These are phyloP conservation scores for Clytia hemisphaerica DNA, from an alignment of 30 jellyfish, hydroid and myxozoan species.

Conservation along the genomic window DNA sequence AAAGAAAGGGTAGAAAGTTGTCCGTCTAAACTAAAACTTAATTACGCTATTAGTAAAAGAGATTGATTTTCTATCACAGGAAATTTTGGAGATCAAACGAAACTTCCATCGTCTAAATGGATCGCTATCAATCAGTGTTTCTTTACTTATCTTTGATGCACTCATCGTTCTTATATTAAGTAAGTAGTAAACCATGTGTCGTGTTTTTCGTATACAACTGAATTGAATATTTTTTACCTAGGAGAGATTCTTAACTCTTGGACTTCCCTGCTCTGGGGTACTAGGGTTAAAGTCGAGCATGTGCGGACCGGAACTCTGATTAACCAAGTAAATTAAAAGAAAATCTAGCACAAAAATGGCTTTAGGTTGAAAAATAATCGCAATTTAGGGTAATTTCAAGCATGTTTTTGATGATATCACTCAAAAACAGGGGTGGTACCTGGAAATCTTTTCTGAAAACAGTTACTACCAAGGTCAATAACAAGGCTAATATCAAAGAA, in stretches of 20 bases:
- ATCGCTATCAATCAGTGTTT: conserved; percentile 64
- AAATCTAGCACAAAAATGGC: not conserved
- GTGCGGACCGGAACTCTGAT: too few species aligned
- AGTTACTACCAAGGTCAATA: too few species aligned
- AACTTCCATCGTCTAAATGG: conserved; percentile 82
- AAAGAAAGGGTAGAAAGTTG: not conserved
- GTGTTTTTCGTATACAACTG: too few species aligned
- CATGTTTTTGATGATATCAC: too few species aligned
- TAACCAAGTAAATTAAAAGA: too few species aligned
- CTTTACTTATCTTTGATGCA: conserved; percentile 73
- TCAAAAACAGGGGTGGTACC: not conserved
- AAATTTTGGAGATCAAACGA: conserved; percentile 67
- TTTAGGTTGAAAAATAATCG: not conserved
- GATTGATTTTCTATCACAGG: conserved; percentile 58
- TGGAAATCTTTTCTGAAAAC: not conserved
- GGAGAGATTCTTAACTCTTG: too few species aligned
- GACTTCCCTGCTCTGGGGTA: too few species aligned
- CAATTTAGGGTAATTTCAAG: too few species aligned
- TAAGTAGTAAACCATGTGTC: conserved; percentile 22
- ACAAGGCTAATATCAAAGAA: not conserved
- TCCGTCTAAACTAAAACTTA: too few species aligned
- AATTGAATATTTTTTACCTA: too few species aligned
- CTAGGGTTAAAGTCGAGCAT: too few species aligned
- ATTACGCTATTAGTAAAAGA: too few species aligned
- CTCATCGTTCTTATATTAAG: conserved; percentile 47